These are phyloP conservation scores for Tenthredo scrophulariae DNA, from an alignment of 2,888 invertebrate species.

Conservation along the genomic window DNA sequence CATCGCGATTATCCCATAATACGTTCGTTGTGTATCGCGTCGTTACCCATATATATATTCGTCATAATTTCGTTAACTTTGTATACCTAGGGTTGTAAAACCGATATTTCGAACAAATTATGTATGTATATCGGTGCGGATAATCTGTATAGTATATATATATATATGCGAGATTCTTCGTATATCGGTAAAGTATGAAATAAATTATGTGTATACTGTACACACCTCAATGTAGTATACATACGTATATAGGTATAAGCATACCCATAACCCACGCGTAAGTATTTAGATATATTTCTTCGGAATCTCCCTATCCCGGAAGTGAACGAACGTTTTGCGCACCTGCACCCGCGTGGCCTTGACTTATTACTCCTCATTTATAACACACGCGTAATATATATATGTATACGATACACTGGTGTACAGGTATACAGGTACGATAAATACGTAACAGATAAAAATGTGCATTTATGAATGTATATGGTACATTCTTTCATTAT, in stretches of 20 bases:
- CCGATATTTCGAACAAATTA: background rate
- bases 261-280: too few species aligned
- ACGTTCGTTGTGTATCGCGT: background rate
- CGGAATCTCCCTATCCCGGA: slow-evolving; percentile 15
- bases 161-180: background rate
- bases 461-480: background rate
- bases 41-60: background rate
- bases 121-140: background rate
- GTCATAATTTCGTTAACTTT: background rate
- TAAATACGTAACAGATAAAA: background rate
- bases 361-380: slow-evolving; percentile 18
- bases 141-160: background rate
- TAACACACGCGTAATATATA: background rate
- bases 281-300: background rate
- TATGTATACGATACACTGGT: background rate
- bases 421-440: too few species aligned
- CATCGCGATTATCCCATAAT: background rate
- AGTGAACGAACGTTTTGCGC: background rate
- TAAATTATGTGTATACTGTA: background rate
- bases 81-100: background rate
- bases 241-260: too few species aligned
- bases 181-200: background rate
- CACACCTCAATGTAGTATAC: background rate
- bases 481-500: background rate
- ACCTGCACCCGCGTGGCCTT: background rate